Percentiles rank a stretch among this genome's conserved stretches.
These are phyloP conservation scores for Stictocephala bisonia DNA, from an alignment of 2,888 invertebrate genomes.

Conservation along the genomic window DNA sequence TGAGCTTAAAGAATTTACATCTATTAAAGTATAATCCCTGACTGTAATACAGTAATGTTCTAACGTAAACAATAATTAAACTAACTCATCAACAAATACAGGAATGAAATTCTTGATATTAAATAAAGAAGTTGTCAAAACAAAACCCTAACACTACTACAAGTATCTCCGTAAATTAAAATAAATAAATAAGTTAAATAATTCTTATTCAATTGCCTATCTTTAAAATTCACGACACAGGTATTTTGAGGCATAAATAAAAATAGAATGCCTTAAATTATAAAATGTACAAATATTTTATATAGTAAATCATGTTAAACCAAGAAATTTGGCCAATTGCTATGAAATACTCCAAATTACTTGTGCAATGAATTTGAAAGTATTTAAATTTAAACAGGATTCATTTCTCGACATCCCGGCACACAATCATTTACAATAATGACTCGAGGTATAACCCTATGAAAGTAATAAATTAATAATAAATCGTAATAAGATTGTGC, in stretches of 20 bases:
- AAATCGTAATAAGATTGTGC: slow-evolving; percentile 10
- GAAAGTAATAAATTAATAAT: slow-evolving; percentile 16
- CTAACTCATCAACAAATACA: neutral
- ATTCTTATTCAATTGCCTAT: neutral
- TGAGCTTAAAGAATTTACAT: no score
- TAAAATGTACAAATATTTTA: neutral
- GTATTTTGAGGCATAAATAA: neutral
- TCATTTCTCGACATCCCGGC: no score
- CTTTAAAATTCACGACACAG: slow-evolving; percentile 29
- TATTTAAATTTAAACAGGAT: no score
- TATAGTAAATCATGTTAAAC: neutral
- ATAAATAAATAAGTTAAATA: slow-evolving; percentile 41
- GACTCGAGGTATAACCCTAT: no score
- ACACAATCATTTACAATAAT: no score
- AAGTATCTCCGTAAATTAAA: neutral
- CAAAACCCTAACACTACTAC: neutral
- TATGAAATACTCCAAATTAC: no score
- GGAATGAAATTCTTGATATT: neutral
- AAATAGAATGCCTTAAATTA: neutral
- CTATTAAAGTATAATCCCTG: no score
- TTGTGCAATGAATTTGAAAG: no score
- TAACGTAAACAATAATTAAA: neutral
- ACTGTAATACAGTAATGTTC: no score
- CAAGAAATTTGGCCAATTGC: no score
- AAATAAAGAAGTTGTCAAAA: slow-evolving; percentile 8